Evolutionary conservation across 2,888 invertebrate species (phyloP).

Genomic region (Parelbella ahira): DNA sequence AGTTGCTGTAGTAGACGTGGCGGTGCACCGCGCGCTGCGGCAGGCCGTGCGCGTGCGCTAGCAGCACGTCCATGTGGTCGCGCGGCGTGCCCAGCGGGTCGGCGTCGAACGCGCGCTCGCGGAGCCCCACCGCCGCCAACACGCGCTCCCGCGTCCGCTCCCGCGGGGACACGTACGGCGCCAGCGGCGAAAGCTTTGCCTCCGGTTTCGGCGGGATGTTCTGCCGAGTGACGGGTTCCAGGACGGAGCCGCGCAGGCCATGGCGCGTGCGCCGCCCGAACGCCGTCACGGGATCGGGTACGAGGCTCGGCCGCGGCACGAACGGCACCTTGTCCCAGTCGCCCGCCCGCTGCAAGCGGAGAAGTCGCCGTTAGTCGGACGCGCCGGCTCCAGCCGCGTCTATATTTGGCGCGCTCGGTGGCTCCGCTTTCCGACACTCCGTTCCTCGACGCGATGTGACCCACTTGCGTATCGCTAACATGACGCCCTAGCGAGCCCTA

Average conservation of each 20-base stretch:
- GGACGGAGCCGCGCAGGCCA: constrained; percentile 65
- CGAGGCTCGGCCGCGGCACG: constrained; percentile 91
- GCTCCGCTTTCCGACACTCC: constrained; percentile 65
- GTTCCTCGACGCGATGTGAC: constrained; percentile 64
- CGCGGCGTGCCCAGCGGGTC: constrained; percentile 81
- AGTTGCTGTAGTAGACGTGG: constrained; percentile 77
- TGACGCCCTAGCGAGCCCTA: constrained; percentile 37
- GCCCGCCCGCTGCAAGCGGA: constrained; percentile 87
- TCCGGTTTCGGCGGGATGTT: constrained; percentile 83
- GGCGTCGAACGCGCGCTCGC: constrained; percentile 80
- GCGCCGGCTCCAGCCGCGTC: constrained; percentile 73
- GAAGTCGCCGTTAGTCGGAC: constrained; percentile 77
- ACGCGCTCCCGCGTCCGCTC: constrained; percentile 84
- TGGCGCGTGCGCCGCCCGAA: constrained; percentile 85
- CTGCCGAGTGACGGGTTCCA: constrained; percentile 80
- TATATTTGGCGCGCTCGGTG: constrained; percentile 80
- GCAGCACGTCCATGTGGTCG: constrained; percentile 83
- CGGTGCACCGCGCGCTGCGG: constrained; percentile 71
- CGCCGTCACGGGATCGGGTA: constrained; percentile 91
- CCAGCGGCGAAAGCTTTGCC: constrained; percentile 80
- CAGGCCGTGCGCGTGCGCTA: constrained; percentile 82
- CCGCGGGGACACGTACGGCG: constrained; percentile 85
- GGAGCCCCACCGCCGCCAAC: constrained; percentile 78
- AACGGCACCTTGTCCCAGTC: constrained; percentile 95
- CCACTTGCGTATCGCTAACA: constrained; percentile 60